Percentiles rank a stretch among this genome's conserved stretches.
These are phyloP conservation scores for Podocnemis expansa DNA, from an alignment of 2,113 vertebrate genomes.

Conservation along the genomic window DNA sequence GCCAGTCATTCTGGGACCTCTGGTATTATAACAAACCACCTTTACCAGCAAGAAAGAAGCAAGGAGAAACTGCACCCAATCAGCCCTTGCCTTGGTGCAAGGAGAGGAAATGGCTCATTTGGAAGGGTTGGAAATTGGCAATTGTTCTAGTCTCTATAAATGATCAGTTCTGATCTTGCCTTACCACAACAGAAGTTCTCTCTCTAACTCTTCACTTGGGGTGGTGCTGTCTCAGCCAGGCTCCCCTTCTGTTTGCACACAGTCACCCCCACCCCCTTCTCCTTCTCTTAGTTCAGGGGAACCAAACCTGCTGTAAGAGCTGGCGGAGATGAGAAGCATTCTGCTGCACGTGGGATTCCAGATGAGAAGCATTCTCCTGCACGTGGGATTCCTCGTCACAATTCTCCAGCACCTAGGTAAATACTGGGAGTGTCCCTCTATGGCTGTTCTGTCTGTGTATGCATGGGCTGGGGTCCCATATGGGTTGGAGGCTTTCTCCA, in stretches of 20 bases:
- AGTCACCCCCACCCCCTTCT: not conserved
- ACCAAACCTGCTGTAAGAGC: not conserved
- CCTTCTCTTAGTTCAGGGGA: not conserved
- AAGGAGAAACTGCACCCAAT: not conserved
- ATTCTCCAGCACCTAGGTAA: not conserved
- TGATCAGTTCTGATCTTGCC: not conserved
- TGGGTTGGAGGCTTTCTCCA: not conserved
- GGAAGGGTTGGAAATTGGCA: too few species aligned
- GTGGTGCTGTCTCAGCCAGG: not conserved
- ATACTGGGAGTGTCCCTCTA: not conserved
- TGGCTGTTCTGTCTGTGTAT: not conserved
- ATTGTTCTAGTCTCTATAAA: not conserved
- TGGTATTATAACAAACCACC: too few species aligned
- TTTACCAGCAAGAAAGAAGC: not conserved
- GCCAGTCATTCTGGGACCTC: not conserved
- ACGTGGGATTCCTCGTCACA: not conserved
- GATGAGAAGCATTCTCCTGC: not conserved
- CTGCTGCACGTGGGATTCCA: not conserved
- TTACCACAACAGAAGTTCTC: not conserved
- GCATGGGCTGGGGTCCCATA: not conserved
- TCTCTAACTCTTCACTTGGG: not conserved
- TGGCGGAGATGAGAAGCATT: not conserved
- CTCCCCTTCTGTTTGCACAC: not conserved
- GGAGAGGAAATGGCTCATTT: not conserved
- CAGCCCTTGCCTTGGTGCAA: not conserved